Evolutionary conservation across 2,113 vertebrate species (phyloP).

Genomic region (Ceyx margarethae): DNA sequence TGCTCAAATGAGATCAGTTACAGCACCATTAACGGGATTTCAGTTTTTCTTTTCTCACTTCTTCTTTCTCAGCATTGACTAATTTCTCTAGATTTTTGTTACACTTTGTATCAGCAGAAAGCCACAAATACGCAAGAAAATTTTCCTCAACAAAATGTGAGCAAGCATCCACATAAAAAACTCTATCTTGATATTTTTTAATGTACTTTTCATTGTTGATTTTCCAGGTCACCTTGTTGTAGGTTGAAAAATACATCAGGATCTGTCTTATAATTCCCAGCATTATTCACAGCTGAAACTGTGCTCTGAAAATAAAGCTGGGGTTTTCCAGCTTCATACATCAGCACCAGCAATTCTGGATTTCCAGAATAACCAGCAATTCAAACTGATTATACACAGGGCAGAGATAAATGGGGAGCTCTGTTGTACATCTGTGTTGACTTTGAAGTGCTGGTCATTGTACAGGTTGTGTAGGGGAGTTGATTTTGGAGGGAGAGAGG

Average conservation of each 20-base stretch:
- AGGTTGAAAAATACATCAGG: neutral
- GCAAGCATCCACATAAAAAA: neutral
- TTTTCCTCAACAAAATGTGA: neutral
- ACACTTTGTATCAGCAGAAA: neutral
- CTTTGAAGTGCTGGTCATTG: neutral
- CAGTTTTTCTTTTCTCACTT: neutral
- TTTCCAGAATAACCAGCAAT: neutral
- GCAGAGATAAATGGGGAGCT: neutral
- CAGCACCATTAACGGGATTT: neutral
- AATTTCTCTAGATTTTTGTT: neutral
- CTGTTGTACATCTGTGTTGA: neutral
- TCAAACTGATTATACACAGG: neutral
- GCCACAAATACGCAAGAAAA: neutral
- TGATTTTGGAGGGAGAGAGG: neutral
- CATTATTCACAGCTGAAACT: neutral
- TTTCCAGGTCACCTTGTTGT: neutral
- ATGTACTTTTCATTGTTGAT: neutral
- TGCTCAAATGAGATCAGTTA: neutral
- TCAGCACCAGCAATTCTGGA: neutral
- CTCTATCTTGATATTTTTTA: neutral
- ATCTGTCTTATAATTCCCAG: neutral
- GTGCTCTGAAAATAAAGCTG: slow-evolving; percentile 16
- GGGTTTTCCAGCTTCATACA: neutral
- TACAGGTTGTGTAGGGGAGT: neutral
- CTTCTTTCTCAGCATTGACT: neutral